Conservation (phyloP, 2,113 vertebrate genomes). For the Prinia subflava region DNA sequence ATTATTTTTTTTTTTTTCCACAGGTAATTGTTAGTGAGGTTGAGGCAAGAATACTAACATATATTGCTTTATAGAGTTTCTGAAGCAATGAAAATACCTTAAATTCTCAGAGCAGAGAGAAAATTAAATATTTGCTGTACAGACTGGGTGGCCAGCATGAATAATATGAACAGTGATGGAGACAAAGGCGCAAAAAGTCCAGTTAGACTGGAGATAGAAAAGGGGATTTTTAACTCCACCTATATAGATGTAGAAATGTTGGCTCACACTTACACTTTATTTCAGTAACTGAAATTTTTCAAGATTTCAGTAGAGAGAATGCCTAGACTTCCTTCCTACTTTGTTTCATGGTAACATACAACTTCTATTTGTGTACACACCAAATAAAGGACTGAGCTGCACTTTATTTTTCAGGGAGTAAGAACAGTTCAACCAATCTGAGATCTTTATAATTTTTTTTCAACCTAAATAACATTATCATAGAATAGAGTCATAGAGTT, state of each 20-base stretch:
- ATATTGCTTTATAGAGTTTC: neutral
- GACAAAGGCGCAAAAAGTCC: neutral
- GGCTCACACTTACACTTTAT: neutral
- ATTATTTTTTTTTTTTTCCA: neutral
- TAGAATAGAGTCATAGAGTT: neutral
- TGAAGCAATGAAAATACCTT: neutral
- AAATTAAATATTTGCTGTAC: neutral
- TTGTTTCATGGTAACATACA: neutral
- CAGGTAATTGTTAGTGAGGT: neutral
- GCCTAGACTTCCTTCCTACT: neutral
- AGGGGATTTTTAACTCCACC: neutral
- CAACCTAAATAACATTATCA: neutral
- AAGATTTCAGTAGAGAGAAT: neutral
- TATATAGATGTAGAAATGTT: neutral
- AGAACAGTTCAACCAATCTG: neutral
- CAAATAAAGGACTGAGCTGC: neutral
- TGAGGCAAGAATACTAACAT: neutral
- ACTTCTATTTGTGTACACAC: neutral
- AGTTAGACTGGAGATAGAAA: neutral
- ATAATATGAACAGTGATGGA: neutral
- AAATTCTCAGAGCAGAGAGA: neutral
- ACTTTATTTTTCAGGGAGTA: neutral
- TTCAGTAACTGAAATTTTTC: neutral
- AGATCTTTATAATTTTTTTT: neutral
- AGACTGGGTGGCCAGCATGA: neutral